Percentiles rank a stretch among this genome's conserved stretches.
Conservation (phyloP, 2,113 vertebrate genomes). For the Pteropus alecto region DNA sequence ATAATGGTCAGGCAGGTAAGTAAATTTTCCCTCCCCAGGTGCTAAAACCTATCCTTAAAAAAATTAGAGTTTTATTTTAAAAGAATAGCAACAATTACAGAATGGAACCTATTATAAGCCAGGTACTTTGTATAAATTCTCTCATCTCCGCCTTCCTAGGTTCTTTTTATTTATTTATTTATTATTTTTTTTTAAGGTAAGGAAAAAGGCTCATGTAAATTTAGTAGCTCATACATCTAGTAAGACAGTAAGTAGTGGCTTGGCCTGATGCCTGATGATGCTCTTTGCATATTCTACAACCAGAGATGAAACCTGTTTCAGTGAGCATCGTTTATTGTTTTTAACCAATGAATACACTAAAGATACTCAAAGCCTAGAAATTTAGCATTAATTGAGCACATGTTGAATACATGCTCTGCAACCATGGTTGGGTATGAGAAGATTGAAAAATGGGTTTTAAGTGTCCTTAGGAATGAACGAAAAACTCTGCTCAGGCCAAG, state of each 20-base stretch:
- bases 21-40: not conserved
- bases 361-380: slow-evolving; percentile 21
- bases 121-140: not conserved
- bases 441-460: not conserved
- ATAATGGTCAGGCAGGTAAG: not conserved
- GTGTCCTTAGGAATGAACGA: not conserved
- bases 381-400: not conserved
- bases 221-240: not conserved
- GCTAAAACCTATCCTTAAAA: not conserved
- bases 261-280: not conserved
- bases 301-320: not conserved
- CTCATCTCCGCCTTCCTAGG: not conserved
- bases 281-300: not conserved
- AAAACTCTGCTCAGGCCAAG: not conserved
- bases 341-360: not conserved
- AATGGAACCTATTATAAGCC: not conserved
- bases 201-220: not conserved
- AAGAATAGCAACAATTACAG: not conserved
- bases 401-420: not conserved
- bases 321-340: not conserved
- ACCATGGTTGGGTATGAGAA: not conserved
- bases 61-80: not conserved
- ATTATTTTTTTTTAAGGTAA: not conserved
- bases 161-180: not conserved
- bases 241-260: not conserved